phyloP scores from a whole-genome alignment of 2,797 vertebrate genomes.

The Limnodromus scolopaceus region DNA sequence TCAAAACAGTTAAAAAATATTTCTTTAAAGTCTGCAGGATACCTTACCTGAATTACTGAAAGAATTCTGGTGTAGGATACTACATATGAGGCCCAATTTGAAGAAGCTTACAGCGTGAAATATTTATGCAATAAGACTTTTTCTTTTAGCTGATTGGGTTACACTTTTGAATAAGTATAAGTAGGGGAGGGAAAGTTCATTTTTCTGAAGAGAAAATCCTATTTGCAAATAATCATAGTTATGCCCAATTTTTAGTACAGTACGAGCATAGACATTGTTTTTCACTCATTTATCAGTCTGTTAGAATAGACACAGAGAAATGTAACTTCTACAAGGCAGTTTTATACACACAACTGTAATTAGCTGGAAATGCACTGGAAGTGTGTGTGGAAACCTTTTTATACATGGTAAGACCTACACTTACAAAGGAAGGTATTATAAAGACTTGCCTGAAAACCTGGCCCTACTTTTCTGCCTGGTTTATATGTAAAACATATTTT shows the following conservation, averaged over 20 bases:
- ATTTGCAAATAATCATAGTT: not conserved
- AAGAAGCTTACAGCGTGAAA: not conserved
- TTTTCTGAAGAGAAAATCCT: not conserved
- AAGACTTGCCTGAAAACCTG: not conserved
- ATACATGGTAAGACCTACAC: not conserved
- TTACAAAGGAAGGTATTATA: not conserved
- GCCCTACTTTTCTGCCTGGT: not conserved
- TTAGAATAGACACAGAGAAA: not conserved
- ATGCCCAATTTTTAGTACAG: not conserved
- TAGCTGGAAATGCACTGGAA: not conserved
- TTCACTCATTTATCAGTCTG: not conserved
- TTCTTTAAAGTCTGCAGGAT: not conserved
- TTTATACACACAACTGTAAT: not conserved
- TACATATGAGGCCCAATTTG: not conserved
- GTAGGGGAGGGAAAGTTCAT: not conserved
- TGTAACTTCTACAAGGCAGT: not conserved
- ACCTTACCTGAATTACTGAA: not conserved
- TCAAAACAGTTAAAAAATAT: not conserved
- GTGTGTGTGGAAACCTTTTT: not conserved
- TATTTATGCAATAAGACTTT: not conserved
- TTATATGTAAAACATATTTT: not conserved
- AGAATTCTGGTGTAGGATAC: not conserved
- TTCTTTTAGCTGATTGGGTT: not conserved
- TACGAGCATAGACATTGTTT: not conserved
- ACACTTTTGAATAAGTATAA: not conserved